Conservation (phyloP, 2,888 invertebrate genomes). For the Priapulus caudatus region DNA sequence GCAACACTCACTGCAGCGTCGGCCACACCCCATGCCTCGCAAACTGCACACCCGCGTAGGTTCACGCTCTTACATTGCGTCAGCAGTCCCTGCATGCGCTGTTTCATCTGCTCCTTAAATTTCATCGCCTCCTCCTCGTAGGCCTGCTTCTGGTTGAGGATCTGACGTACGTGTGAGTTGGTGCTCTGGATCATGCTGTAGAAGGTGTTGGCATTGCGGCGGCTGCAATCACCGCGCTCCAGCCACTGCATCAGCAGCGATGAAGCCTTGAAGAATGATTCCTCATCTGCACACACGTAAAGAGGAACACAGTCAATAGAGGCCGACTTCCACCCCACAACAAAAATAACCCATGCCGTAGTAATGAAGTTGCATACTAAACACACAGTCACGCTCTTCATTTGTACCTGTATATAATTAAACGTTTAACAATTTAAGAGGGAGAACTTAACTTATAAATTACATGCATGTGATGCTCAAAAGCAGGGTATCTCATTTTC, state of each 20-base stretch:
- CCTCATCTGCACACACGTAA: constrained; percentile 48
- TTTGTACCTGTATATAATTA: too few relatives aligned
- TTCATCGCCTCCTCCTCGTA: constrained; percentile 76
- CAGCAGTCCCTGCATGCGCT: constrained; percentile 68
- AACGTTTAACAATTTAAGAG: too few relatives aligned
- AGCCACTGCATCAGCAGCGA: constrained; percentile 79
- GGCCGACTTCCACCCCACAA: too few relatives aligned
- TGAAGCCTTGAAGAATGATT: constrained; percentile 69
- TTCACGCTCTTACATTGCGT: constrained; percentile 86
- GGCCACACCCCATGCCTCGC: too few relatives aligned
- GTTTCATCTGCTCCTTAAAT: constrained; percentile 69
- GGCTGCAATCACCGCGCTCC: constrained; percentile 83
- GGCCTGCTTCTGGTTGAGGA: constrained; percentile 68
- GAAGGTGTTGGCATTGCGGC: constrained; percentile 77
- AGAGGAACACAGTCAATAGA: neutral
- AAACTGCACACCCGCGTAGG: too few relatives aligned
- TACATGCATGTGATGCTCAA: too few relatives aligned
- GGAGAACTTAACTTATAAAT: too few relatives aligned
- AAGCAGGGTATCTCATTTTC: too few relatives aligned
- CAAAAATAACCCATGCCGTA: too few relatives aligned
- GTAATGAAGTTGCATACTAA: too few relatives aligned
- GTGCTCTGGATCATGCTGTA: constrained; percentile 86
- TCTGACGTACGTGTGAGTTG: constrained; percentile 75
- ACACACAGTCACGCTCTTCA: too few relatives aligned
- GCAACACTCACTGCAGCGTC: too few relatives aligned